These are phyloP conservation scores for Tigriopus japonicus DNA, from an alignment of 1,140 invertebrate genomes.

Conservation along the genomic window DNA sequence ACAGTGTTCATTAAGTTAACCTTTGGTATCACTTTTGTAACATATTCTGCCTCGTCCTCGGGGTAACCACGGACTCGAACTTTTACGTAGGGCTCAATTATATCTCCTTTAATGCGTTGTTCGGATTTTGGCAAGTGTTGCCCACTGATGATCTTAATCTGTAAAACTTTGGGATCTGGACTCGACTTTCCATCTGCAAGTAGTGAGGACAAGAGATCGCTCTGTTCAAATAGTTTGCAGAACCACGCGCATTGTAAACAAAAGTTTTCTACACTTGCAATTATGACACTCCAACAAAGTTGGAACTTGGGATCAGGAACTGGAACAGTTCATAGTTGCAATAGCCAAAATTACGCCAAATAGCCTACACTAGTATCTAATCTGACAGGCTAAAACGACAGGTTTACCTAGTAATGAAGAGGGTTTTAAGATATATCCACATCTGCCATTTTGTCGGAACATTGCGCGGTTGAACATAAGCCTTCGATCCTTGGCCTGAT, in stretches of 20 bases:
- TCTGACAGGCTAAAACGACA: too few species aligned
- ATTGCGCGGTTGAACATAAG: conserved; percentile 37
- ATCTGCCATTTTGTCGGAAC: conserved; percentile 42
- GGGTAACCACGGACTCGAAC: conserved; percentile 34
- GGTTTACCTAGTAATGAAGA: conserved; percentile 14
- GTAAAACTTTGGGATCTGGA: conserved; percentile 17
- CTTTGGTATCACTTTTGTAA: conserved; percentile 25
- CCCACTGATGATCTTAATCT: conserved; percentile 35
- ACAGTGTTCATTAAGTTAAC: conserved; percentile 20
- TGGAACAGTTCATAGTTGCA: too few species aligned
- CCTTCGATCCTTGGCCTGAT: conserved; percentile 34
- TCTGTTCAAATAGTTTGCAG: too few species aligned
- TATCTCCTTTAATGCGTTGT: conserved; percentile 28
- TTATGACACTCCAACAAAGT: too few species aligned
- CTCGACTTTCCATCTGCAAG: too few species aligned
- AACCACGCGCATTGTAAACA: too few species aligned
- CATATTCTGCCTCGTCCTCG: conserved; percentile 30
- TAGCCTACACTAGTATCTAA: too few species aligned
- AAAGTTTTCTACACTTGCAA: too few species aligned
- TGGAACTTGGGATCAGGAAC: too few species aligned
- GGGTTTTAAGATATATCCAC: conserved; percentile 45
- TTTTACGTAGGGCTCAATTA: conserved; percentile 31
- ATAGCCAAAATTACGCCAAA: too few species aligned
- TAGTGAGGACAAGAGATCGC: too few species aligned
- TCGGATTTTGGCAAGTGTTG: conserved; percentile 39